Evolutionary conservation across 2,113 vertebrate species (phyloP).

Genomic region (Panurus biarmicus): DNA sequence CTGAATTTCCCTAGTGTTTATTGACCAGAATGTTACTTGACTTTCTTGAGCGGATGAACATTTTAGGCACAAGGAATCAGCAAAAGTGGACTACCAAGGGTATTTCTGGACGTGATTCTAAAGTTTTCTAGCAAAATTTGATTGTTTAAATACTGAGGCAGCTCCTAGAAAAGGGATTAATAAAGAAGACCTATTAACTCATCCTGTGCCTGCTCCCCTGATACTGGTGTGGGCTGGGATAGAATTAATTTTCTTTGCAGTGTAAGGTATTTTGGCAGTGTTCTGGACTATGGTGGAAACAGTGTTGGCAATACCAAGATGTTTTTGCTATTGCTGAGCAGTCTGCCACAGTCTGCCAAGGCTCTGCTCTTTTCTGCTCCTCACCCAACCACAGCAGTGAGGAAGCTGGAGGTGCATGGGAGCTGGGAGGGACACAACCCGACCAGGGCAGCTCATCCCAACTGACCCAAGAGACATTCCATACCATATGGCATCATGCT

Average conservation of each 20-base stretch:
- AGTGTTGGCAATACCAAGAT: fast-evolving
- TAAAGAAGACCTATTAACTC: background rate
- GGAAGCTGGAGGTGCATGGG: background rate
- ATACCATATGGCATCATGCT: background rate
- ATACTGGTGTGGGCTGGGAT: background rate
- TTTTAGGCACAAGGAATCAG: background rate
- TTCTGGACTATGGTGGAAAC: background rate
- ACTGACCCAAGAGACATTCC: background rate
- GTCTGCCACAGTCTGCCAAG: background rate
- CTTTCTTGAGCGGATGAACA: background rate
- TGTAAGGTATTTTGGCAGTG: background rate
- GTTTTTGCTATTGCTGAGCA: background rate
- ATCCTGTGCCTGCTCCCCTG: background rate
- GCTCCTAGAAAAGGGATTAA: background rate
- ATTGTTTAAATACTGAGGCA: background rate
- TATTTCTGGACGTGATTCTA: background rate
- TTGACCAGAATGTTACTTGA: background rate
- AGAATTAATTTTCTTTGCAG: background rate
- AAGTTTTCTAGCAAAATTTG: background rate
- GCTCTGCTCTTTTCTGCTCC: background rate
- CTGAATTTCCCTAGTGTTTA: background rate
- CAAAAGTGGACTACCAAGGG: background rate
- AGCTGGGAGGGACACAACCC: background rate
- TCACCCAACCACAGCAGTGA: background rate
- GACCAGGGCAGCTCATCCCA: background rate